Evolutionary conservation across 2,113 vertebrate genomes (phyloP), one percentile per base, ranked within the genome.

Genomic region (Sminthopsis crassicaudata): DNA sequence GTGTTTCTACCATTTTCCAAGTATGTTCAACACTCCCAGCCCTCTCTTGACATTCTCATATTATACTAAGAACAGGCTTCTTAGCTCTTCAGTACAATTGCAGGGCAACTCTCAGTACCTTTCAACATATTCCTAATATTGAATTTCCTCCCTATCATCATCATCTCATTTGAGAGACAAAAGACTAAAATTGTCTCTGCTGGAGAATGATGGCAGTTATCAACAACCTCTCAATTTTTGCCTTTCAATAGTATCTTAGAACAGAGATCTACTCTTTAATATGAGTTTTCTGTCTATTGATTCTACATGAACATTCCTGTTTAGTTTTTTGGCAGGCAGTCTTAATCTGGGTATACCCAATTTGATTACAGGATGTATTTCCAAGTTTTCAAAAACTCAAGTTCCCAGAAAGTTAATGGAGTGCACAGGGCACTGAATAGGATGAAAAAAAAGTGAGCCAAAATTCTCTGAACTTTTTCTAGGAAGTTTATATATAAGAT

Each of bases 191-290:
- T 90, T 51, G 0, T 88, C 91, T 94, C 90, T 89, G 48, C 54
- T 76, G 57, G 92, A 89, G 42, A 95, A 50, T 50, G 93, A 91
- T 94, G 96, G 9, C 27, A 55, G 96, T 89, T 93, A 51, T 27
- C 93, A 42, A 89, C 93, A 30, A 46, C 91, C 88, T 92, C 94
- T 53, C 27, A 60, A 91, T 53, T 0, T 93, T 84, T 76, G 46
- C 42, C 55, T 94, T 46, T 92, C 93, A 93, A 42, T 94, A 88
- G 22, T 67, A 26, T 93, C 22, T 0, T 90, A 95, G 46, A 89
- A 51, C 76, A 93, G 53, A 91, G 92, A 91, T 95, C 92, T 96
- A 60, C 91, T 96, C 95, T 97, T 94, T 84, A 96, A 92, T 94
- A 88, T 96, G 92, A 51, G 53, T 55, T 95, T 90, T 84, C 91